Base-by-base conservation (phyloP, 2,888 invertebrate genomes). In the Didymodactylos carnosus region DNA sequence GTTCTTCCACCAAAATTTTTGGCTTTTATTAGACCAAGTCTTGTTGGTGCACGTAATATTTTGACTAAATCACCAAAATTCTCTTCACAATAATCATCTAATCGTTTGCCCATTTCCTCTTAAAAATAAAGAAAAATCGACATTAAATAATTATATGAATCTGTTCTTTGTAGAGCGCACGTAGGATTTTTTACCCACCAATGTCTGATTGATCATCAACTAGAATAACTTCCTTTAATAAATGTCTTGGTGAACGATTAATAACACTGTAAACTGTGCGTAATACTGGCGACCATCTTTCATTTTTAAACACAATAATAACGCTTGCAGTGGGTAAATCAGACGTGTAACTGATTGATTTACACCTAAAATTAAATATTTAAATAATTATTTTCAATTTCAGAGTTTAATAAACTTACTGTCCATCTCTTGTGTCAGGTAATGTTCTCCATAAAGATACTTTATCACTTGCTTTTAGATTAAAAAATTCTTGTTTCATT, bases 201-300 rank as follows among this genome's bases (percentile, higher is more conserved):
- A 62, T 62, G 49, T 91, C 90, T 77, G 93, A 93, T 82, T 88
- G 89, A 84, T 97, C 95, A 81, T 97, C 94, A n/a, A 95, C 89
- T 14, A 97, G 85, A 79, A 97, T 90, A 75, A 97, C 90, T 85
- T 97, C 94, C 81, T 91, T 89, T 19, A 97, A 85, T 79, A 90
- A 87, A 76, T 84, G 86, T 77, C 84, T 86, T 43, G 87, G 90
- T 79, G 88, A 88, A 83, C 88, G 85, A 81, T 90, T 89, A 72
- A 93, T 84, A n/a, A 92, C 91, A 81, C 91, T 91, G 87, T 91
- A 90, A n/a, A 92, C 87, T 0, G 92, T 93, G 75, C 92, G 84
- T 49, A 92, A 80, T 53, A 92, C 85, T 49, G 91, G 88, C 70
- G 91, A 90, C 86, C 90, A 92, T 0, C 91, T 91, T 83, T 94